Base-by-base conservation (phyloP, 2,113 vertebrate species). In the Suricata suricatta region DNA sequence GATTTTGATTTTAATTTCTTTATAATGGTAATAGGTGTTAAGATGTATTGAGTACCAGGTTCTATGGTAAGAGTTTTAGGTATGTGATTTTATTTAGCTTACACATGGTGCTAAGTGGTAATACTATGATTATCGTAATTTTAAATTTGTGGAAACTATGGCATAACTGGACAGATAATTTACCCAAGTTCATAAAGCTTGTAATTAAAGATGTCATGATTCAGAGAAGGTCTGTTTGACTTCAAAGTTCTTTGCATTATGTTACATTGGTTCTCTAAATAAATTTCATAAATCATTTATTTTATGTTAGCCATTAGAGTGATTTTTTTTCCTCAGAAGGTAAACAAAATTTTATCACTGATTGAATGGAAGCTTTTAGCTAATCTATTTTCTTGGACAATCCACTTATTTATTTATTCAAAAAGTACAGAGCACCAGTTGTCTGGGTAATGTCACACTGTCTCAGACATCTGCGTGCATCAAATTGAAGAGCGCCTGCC, bases 281-380 rank as follows among this genome's bases (percentile, higher is more conserved):
- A 92, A 94, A 97, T 94, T 96, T 97, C 50, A 81, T 90, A 96
- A 92, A 92, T 95, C 80, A 88, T 60, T 63, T n/a, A 77, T 82
- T 96, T 97, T 81, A 88, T 90, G 69, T 41, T 92, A 68, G 13
- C 63, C 80, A 80, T 90, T 90, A 71, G 33, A n/a, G 19, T 94
- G 23, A 81, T 17, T 50, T 68, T 77, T 68, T 77, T 95, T 90
- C 60, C 31, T 88, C 25, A 92, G 19, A 86, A 95, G 25, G 31
- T 83, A 96, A 96, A 97, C 76, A 95, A 19, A 96, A 96, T 87
- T 96, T 90, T 76, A 94, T 94, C 69, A 83, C 35, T 47, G 83
- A 95, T 35, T 66, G 35, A 92, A 96, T 66, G 29, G 50, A 83
- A 90, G 90, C n/a, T 57, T 90, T 96, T 74, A 94, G 54, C 76